These are phyloP conservation scores for Chionis minor DNA, from an alignment of 2,113 vertebrate genomes.

Conservation along the genomic window DNA sequence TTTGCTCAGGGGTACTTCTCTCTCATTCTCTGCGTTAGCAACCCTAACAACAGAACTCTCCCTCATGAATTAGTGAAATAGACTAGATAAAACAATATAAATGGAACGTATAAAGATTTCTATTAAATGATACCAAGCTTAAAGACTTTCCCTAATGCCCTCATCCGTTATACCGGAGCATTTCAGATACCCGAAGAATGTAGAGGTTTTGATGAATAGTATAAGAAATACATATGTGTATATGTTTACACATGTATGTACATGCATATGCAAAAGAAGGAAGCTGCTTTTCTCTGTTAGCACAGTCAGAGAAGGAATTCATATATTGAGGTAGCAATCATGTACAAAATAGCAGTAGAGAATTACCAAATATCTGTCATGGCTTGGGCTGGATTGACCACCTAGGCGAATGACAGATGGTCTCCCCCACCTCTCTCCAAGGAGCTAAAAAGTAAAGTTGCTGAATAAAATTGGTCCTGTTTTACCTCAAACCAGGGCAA, in stretches of 20 bases:
- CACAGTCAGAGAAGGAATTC: not conserved
- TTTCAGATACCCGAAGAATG: not conserved
- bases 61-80: slow-evolving; percentile 61
- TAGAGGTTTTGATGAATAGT: not conserved
- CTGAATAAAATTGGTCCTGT: too few relatives aligned
- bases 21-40: slow-evolving; percentile 29
- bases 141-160: slow-evolving; percentile 31
- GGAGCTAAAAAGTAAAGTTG: too few relatives aligned
- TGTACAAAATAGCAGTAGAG: not conserved
- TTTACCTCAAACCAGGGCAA: too few relatives aligned
- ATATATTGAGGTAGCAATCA: not conserved
- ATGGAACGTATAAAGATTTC: slow-evolving; percentile 58
- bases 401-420: too few relatives aligned
- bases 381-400: too few relatives aligned
- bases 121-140: slow-evolving; percentile 68
- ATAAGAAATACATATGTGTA: not conserved
- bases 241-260: not conserved
- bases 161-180: slow-evolving; percentile 14
- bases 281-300: not conserved
- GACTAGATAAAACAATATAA: slow-evolving; percentile 72
- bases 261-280: not conserved
- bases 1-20: slow-evolving; percentile 45
- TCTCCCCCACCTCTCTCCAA: too few relatives aligned
- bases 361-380: not conserved
- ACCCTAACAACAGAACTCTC: slow-evolving; percentile 50